These are phyloP conservation scores for Protobothrops flavoviridis DNA, from an alignment of 2,113 vertebrate species.

Conservation along the genomic window DNA sequence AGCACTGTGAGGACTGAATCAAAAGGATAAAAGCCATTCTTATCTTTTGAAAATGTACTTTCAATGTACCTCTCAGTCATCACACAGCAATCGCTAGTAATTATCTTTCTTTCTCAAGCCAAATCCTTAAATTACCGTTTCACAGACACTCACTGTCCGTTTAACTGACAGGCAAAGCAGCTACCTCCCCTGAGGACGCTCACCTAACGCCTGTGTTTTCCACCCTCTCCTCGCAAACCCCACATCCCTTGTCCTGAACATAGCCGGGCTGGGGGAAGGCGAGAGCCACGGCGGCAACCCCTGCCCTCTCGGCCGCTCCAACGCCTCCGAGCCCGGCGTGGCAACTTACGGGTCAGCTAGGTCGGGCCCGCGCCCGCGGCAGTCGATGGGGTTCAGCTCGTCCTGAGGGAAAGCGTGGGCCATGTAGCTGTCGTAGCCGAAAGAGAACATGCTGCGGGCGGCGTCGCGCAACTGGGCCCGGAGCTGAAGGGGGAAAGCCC, in stretches of 20 bases:
- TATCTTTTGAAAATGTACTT: not conserved
- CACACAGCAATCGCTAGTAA: not conserved
- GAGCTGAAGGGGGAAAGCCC: constrained; percentile 83
- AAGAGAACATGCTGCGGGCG: constrained; percentile 93
- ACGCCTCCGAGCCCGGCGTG: not conserved
- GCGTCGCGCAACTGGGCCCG: constrained; percentile 83
- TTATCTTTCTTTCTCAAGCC: not conserved
- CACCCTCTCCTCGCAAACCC: not conserved
- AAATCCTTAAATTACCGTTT: not conserved
- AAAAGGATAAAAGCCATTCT: not conserved
- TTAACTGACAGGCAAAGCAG: not conserved
- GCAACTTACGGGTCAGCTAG: constrained; percentile 86
- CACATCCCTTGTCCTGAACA: not conserved
- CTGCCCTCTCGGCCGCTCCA: not conserved
- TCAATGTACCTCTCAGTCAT: not conserved
- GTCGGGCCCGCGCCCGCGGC: constrained; percentile 91
- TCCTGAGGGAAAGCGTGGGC: constrained; percentile 91
- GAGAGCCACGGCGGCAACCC: not conserved
- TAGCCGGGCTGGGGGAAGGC: not conserved
- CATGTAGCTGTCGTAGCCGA: constrained; percentile 98
- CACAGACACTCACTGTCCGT: not conserved
- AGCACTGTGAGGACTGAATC: not conserved
- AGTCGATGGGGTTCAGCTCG: constrained; percentile 94
- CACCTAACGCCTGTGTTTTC: not conserved
- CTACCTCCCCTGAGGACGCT: not conserved